A percentile compares a stretch with the other conserved stretches of the same genome.
Evolutionary conservation across 2,888 invertebrate species (phyloP).

Genomic region (Willowsia nigromaculata): DNA sequence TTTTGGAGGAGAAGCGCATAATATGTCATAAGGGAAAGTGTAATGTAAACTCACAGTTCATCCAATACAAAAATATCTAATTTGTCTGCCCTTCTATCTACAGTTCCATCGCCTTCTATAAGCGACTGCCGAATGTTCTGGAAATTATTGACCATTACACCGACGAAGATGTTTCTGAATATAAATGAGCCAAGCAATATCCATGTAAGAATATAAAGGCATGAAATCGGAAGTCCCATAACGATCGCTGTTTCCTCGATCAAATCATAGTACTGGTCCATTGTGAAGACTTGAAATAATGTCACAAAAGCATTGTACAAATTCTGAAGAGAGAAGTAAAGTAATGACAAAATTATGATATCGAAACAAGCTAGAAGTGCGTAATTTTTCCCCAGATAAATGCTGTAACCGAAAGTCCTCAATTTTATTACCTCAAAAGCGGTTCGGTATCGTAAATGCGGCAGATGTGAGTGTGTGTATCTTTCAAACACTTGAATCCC

Average conservation of each 20-base stretch:
- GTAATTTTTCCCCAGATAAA: not conserved
- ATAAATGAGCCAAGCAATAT: conserved; percentile 77
- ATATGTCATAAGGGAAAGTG: no score
- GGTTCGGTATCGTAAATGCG: conserved; percentile 58
- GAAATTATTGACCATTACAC: conserved; percentile 78
- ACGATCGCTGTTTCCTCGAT: conserved; percentile 61
- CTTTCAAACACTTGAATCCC: conserved; percentile 74
- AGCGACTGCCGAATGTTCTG: conserved; percentile 73
- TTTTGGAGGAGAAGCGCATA: no score
- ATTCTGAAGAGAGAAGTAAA: no score
- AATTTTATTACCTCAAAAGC: conserved; percentile 68
- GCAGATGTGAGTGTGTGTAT: conserved; percentile 68
- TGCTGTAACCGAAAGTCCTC: no score
- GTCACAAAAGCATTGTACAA: conserved; percentile 73
- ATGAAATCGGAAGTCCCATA: conserved; percentile 57
- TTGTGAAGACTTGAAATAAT: conserved; percentile 77
- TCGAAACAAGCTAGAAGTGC: no score
- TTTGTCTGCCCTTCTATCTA: not conserved
- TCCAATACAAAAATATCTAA: conserved; percentile 55
- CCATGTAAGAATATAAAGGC: conserved; percentile 74
- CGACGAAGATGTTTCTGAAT: conserved; percentile 78
- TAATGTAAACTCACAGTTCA: conserved; percentile 50
- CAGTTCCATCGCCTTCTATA: not conserved
- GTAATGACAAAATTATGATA: no score
- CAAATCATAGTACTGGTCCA: conserved; percentile 77